phyloP scores from a whole-genome alignment of 2,113 vertebrate genomes.

The Crotalus viridis region DNA sequence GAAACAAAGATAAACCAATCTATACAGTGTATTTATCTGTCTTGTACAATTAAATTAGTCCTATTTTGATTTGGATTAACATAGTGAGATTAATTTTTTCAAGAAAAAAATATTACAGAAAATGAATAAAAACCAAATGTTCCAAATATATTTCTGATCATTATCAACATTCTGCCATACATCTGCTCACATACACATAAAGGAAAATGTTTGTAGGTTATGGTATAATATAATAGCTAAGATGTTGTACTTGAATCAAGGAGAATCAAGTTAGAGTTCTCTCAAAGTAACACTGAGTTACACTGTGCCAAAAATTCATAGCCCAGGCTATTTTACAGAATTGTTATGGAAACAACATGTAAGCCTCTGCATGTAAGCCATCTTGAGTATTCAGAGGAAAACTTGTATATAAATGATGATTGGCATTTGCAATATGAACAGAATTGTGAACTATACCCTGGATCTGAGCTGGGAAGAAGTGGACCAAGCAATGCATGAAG shows the following conservation, averaged over 20 bases:
- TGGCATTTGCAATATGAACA: neutral
- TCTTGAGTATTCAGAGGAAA: neutral
- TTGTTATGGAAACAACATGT: neutral
- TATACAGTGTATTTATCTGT: neutral
- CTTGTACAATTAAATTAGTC: neutral
- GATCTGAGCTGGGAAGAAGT: constrained; percentile 33
- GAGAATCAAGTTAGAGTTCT: neutral
- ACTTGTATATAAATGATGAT: neutral
- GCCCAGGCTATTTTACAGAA: neutral
- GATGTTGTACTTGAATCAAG: neutral
- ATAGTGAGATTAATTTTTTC: neutral
- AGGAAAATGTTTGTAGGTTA: neutral
- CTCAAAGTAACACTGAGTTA: neutral
- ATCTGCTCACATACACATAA: neutral
- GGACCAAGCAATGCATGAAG: neutral
- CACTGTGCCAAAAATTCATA: neutral
- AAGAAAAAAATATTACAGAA: neutral
- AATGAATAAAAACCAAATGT: neutral
- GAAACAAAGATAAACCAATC: neutral
- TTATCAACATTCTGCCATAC: constrained; percentile 23
- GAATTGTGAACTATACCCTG: constrained; percentile 37
- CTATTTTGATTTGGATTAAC: neutral
- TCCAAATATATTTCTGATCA: neutral
- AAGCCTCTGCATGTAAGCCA: neutral
- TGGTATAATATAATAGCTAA: neutral